A percentile compares a stretch with the other conserved stretches of the same genome.
These are phyloP conservation scores for Gila orcuttii DNA, from an alignment of 2,113 vertebrate species.

Conservation along the genomic window DNA sequence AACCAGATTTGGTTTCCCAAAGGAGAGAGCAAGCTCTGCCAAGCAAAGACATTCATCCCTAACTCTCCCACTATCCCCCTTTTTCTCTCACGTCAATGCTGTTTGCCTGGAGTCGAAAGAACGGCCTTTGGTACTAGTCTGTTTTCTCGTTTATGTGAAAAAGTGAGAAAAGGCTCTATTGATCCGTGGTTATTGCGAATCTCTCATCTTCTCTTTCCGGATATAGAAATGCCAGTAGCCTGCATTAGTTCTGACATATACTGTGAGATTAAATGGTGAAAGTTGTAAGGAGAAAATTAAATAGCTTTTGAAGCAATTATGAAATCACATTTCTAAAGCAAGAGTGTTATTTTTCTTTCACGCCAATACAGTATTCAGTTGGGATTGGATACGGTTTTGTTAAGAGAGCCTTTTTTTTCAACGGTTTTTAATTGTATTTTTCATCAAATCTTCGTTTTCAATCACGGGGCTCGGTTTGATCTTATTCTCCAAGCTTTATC, in stretches of 20 bases:
- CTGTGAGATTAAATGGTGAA: constrained; percentile 27
- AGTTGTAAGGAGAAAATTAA: constrained; percentile 52
- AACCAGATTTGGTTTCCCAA: constrained; percentile 60
- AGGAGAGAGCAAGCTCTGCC: constrained; percentile 54
- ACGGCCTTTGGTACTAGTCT: constrained; percentile 19
- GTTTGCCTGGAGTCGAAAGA: constrained; percentile 36
- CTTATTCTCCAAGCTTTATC: constrained; percentile 43
- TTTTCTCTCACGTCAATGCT: constrained; percentile 28
- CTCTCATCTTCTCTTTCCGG: constrained; percentile 21
- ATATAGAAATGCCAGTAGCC: constrained; percentile 51
- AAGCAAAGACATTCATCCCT: constrained; percentile 52
- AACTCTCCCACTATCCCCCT: constrained; percentile 14
- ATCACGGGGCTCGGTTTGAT: constrained; percentile 42
- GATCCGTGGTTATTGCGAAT: constrained; percentile 43
- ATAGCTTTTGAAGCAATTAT: constrained; percentile 50
- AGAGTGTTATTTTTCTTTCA: constrained; percentile 47
- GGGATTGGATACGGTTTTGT: constrained; percentile 42
- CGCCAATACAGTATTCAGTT: constrained; percentile 43
- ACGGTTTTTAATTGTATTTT: constrained; percentile 47
- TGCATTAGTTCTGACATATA: constrained; percentile 52
- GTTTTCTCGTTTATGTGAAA: constrained; percentile 25
- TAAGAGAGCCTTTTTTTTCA: constrained; percentile 11
- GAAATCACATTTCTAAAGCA: constrained; percentile 56
- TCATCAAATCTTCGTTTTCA: constrained; percentile 23
- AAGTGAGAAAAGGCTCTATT: constrained; percentile 41